Percentiles rank a stretch among this genome's conserved stretches.
phyloP scores from a whole-genome alignment of 2,113 vertebrate species.

The Phoxinus phoxinus region DNA sequence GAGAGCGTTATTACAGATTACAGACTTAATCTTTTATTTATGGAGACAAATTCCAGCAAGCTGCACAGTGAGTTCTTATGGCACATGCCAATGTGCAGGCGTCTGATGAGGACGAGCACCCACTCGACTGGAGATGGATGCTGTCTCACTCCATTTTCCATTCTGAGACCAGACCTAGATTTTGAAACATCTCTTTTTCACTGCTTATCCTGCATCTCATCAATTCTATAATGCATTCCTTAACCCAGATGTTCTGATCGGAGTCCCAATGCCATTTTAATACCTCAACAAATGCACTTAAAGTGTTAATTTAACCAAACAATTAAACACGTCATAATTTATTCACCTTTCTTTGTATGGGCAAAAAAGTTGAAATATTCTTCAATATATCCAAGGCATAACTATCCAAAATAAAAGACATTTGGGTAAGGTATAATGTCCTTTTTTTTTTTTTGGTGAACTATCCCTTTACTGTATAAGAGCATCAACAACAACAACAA shows the following conservation, averaged over 20 bases:
- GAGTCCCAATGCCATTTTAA: background rate
- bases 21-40: slow-evolving; percentile 53
- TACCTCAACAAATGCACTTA: background rate
- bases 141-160: slow-evolving; percentile 29
- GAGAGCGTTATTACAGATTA: slow-evolving; percentile 41
- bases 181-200: background rate
- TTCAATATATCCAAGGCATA: too few relatives aligned
- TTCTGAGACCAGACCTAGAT: background rate
- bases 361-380: background rate
- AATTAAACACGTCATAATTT: background rate
- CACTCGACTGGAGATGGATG: slow-evolving; percentile 5
- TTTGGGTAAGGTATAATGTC: background rate
- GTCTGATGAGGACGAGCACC: slow-evolving; percentile 26
- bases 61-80: slow-evolving; percentile 23
- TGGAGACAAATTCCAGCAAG: slow-evolving; percentile 55
- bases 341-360: background rate
- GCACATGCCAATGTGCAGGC: slow-evolving; percentile 36
- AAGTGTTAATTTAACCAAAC: background rate
- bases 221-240: slow-evolving; percentile 5
- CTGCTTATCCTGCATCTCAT: background rate
- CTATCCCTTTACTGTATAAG: background rate
- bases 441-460: background rate
- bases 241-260: background rate
- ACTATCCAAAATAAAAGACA: too few relatives aligned
- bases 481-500: too few relatives aligned